Evolutionary conservation across 1,140 invertebrate species (phyloP), one percentile per base, ranked within the genome.

Genomic region (Eueides isabella): DNA sequence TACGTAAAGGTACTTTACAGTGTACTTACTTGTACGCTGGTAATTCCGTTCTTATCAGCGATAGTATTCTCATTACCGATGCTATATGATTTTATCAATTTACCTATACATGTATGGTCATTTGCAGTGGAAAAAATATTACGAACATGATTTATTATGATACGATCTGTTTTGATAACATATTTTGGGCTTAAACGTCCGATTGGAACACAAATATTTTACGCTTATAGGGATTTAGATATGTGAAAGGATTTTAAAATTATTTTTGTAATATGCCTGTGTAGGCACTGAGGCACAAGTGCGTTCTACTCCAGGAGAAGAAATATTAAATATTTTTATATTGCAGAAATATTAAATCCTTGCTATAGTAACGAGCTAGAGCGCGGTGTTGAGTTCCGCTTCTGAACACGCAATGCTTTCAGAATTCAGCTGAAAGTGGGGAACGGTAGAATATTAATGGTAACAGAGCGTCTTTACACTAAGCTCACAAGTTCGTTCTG

Each of bases 51-150:
- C 29, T 80, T 80, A 78, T 80, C 73, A 75, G 48, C 44, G 71
- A 78, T 75, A 80, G 48, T 28, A 80, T 78, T 76, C 71, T 67
- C 74, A 72, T 76, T 80, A 78, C 48, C 5, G 72, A 74, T 73
- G 72, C 63, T 67, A 41, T 31, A 16, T 44, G 38, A 76, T 71
- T 55, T 55, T 55, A 55, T 55, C 48, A 55, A 55, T 26, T 26
- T 55, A 44, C 5, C 23, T 26, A 55, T 23, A 19, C 0, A 55
- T 55, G 73, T 75, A 72, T 68, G 1, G 2, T 12, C 35, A 77
- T 68, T 72, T 74, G 31, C 30, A 66, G 67, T 75, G 67, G 75
- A 78, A 80, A 80, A 77, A 73, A 55, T 55, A 55, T 44, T 44
- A 6, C 12, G 9, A 23, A 55, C 63, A 70, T 61, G 44, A 75